These are phyloP conservation scores for Ecdyonurus torrentis DNA, from an alignment of 2,888 invertebrate genomes.

Conservation along the genomic window DNA sequence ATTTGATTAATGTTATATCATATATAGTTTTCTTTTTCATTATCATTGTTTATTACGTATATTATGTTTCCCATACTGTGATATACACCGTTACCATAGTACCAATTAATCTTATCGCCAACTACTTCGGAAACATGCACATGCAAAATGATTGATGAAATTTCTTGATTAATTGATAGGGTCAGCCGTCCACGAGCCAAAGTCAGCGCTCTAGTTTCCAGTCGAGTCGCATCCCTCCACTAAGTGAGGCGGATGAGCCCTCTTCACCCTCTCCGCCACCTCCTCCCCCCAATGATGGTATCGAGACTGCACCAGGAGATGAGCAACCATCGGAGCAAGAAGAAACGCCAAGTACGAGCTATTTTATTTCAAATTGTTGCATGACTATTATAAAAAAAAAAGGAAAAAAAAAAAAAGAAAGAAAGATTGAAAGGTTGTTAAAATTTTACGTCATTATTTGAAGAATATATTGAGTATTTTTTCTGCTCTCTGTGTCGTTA, in stretches of 20 bases:
- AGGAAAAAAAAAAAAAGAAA: too few species aligned
- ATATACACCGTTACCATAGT: background rate
- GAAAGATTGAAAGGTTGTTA: too few species aligned
- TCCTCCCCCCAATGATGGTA: slow-evolving; percentile 4
- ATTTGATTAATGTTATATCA: too few species aligned
- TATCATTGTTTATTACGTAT: too few species aligned
- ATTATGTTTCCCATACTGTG: too few species aligned
- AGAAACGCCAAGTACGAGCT: too few species aligned
- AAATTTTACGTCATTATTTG: too few species aligned
- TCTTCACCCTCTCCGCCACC: slow-evolving; percentile 1
- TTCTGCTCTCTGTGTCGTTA: too few species aligned
- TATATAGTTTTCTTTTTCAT: too few species aligned
- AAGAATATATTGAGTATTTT: too few species aligned
- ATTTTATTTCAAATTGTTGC: background rate
- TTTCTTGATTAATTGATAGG: too few species aligned
- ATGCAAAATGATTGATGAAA: too few species aligned
- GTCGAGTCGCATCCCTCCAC: slow-evolving; percentile 8
- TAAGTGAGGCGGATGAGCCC: slow-evolving; percentile 8
- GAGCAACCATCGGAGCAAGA: slow-evolving; percentile 7
- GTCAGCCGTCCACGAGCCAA: slow-evolving; percentile 9
- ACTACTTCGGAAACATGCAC: background rate
- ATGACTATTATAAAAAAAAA: background rate
- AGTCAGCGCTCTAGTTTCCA: slow-evolving; percentile 9
- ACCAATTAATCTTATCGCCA: background rate
- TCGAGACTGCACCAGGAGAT: slow-evolving; percentile 14